Conservation (phyloP, 1,140 invertebrate genomes). For the Drosophila rhopaloa region DNA sequence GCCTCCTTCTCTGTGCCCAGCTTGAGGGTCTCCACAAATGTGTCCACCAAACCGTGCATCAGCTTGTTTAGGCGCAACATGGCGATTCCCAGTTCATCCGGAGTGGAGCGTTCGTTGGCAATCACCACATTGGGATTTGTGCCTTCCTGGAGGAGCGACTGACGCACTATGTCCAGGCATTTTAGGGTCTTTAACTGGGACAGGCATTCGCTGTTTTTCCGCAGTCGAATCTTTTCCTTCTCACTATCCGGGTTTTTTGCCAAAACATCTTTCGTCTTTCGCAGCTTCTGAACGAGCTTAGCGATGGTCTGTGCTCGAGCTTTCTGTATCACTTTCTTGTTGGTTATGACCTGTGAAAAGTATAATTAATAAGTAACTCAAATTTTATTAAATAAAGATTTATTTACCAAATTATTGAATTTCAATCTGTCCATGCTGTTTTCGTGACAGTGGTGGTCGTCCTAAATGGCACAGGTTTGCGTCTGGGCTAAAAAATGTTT, state of each 20-base stretch:
- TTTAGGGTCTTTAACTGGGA: constrained; percentile 60
- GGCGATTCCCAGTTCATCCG: constrained; percentile 72
- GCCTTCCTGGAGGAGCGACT: constrained; percentile 47
- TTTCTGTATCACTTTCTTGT: constrained; percentile 73
- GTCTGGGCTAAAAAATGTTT: not conserved
- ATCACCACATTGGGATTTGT: constrained; percentile 59
- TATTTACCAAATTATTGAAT: constrained; percentile 81
- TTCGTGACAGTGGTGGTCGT: constrained; percentile 6
- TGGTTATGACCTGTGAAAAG: constrained; percentile 62
- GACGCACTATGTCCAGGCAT: constrained; percentile 53
- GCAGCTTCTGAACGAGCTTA: constrained; percentile 76
- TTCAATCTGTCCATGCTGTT: constrained; percentile 68
- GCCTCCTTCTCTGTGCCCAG: constrained; percentile 46
- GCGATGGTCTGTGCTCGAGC: constrained; percentile 70
- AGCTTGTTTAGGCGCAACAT: constrained; percentile 71
- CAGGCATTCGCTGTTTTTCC: constrained; percentile 58
- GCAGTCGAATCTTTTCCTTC: constrained; percentile 54
- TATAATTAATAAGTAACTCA: not conserved
- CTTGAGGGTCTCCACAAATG: constrained; percentile 49
- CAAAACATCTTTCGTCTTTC: constrained; percentile 62
- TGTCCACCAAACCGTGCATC: constrained; percentile 54
- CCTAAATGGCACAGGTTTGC: not conserved
- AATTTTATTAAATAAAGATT: not conserved
- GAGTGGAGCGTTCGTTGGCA: constrained; percentile 68
- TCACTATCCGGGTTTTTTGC: constrained; percentile 54